phyloP scores from a whole-genome alignment of 92 coral and sea anemone genomes.

The Montipora capitata region DNA sequence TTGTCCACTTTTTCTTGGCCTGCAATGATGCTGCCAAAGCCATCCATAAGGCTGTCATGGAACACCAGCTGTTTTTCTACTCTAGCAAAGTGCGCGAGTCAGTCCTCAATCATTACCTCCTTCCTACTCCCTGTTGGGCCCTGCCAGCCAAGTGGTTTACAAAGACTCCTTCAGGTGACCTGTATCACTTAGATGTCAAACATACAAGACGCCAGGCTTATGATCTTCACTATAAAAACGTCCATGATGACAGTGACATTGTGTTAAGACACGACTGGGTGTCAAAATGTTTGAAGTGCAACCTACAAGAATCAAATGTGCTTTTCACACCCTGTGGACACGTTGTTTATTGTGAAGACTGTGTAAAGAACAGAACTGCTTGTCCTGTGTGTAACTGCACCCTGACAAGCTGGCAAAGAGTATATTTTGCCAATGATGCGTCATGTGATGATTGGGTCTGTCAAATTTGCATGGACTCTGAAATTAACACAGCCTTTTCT shows the following conservation, averaged over 20 bases:
- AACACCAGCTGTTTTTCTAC: slow-evolving; percentile 96
- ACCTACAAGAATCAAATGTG: slow-evolving; percentile 73
- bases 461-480: slow-evolving; percentile 98
- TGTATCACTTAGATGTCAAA: slow-evolving; percentile 95
- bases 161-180: slow-evolving; percentile 87
- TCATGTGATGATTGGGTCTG: slow-evolving; percentile 88
- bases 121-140: slow-evolving; percentile 99
- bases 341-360: slow-evolving; percentile 78
- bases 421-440: slow-evolving; percentile 89
- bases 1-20: slow-evolving; percentile 95
- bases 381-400: slow-evolving; percentile 86
- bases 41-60: slow-evolving; percentile 98
- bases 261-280: slow-evolving; percentile 76
- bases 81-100: slow-evolving; percentile 95
- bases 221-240: slow-evolving; percentile 87
- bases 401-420: slow-evolving; percentile 84
- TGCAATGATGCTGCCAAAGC: slow-evolving; percentile 96
- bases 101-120: slow-evolving; percentile 93
- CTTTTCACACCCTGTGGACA: slow-evolving; percentile 99
- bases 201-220: slow-evolving; percentile 95
- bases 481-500: slow-evolving; percentile 92
- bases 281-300: slow-evolving; percentile 86
- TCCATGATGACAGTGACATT: slow-evolving; percentile 35
- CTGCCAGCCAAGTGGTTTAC: slow-evolving; percentile 98
- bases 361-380: slow-evolving; percentile 74